A percentile compares a stretch with the other conserved stretches of the same genome.
These are phyloP conservation scores for Meloe dianella DNA, from an alignment of 2,888 invertebrate genomes.

Conservation along the genomic window DNA sequence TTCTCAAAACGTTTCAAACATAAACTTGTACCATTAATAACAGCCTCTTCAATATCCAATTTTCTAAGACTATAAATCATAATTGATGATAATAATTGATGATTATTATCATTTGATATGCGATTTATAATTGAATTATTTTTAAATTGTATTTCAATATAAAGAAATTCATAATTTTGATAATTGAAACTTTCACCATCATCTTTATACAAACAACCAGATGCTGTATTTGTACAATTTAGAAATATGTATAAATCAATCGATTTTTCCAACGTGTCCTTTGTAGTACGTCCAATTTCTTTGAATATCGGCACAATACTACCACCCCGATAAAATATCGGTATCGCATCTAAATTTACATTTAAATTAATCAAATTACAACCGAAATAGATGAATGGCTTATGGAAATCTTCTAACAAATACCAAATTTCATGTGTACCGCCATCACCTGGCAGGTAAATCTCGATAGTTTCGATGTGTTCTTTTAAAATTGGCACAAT, in stretches of 20 bases:
- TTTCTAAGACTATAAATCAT: background rate
- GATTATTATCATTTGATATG: background rate
- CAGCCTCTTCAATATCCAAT: background rate
- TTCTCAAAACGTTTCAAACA: background rate
- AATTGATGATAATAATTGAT: background rate
- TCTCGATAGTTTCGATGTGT: constrained; percentile 72
- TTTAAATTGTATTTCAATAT: constrained; percentile 4
- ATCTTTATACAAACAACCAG: constrained; percentile 19
- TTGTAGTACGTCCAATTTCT: constrained; percentile 35
- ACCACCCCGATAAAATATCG: constrained; percentile 49
- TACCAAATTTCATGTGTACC: constrained; percentile 77
- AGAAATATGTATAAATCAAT: constrained; percentile 43
- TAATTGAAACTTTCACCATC: constrained; percentile 22
- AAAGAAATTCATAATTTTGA: constrained; percentile 2
- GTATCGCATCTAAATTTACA: constrained; percentile 39
- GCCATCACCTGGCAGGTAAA: constrained; percentile 84
- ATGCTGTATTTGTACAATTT: constrained; percentile 24
- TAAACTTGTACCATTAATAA: background rate
- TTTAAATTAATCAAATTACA: constrained; percentile 1
- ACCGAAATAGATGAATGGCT: background rate
- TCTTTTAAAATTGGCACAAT: constrained; percentile 83
- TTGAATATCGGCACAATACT: constrained; percentile 45
- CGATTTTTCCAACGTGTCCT: constrained; percentile 40
- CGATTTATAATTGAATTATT: background rate
- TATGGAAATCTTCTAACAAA: constrained; percentile 37